Evolutionary conservation across 2,888 invertebrate genomes (phyloP).

Genomic region (Oxyteleia sp.): DNA sequence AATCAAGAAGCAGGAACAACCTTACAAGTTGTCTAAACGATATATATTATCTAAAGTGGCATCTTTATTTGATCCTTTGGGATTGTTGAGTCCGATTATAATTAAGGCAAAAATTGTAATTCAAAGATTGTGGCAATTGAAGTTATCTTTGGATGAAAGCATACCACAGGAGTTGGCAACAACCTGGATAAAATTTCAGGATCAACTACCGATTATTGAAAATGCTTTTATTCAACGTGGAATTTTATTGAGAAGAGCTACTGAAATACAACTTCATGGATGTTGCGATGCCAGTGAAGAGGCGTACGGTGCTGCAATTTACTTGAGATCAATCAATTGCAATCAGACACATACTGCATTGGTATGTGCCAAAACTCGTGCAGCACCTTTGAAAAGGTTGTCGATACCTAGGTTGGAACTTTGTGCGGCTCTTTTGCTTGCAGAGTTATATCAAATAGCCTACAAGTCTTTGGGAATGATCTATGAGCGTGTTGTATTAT

Average conservation of each 20-base stretch:
- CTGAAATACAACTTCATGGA: constrained; percentile 1
- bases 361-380: constrained; percentile 23
- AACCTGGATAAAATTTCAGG: background rate
- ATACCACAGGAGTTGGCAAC: background rate
- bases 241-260: background rate
- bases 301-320: constrained; percentile 11
- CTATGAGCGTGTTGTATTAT: background rate
- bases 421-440: constrained; percentile 4
- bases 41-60: no score
- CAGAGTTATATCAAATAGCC: background rate
- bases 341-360: background rate
- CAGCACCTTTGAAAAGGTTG: constrained; percentile 18
- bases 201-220: constrained; percentile 1
- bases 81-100: no score
- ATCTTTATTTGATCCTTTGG: no score
- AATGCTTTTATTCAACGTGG: background rate
- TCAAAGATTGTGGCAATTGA: constrained; percentile 22
- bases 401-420: constrained; percentile 19
- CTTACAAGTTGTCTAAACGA: no score
- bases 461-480: background rate
- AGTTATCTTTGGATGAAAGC: constrained; percentile 24
- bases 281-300: constrained; percentile 29
- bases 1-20: no score
- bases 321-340: constrained; percentile 6
- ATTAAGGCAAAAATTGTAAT: background rate